phyloP scores from a whole-genome alignment of 2,888 invertebrate species.

The Mythimna ferrago region DNA sequence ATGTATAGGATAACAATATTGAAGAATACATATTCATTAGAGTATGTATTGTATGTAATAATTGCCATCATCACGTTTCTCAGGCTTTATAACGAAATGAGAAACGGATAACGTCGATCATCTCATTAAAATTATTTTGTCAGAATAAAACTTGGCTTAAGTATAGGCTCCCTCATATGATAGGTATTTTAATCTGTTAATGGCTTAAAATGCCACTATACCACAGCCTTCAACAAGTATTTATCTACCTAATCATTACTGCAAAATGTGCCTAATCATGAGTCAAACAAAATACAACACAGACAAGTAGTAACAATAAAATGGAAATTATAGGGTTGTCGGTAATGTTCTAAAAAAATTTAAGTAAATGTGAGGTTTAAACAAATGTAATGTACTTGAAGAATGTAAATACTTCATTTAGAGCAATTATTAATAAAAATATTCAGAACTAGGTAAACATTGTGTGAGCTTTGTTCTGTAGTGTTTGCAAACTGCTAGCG shows the following conservation, averaged over 20 bases:
- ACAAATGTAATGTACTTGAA: neutral
- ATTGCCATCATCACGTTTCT: neutral
- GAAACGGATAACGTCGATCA: neutral
- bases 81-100: neutral
- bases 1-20: too few relatives aligned
- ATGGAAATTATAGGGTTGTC: neutral
- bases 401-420: neutral
- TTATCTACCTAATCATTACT: neutral
- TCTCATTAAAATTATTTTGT: neutral
- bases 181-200: neutral
- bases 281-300: neutral
- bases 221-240: neutral
- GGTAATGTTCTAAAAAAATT: neutral
- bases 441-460: neutral
- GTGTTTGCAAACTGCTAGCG: neutral
- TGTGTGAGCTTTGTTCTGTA: neutral
- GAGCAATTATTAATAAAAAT: neutral
- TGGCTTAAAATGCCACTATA: too few relatives aligned
- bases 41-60: neutral
- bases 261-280: slow-evolving; percentile 18
- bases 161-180: neutral
- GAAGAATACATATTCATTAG: too few relatives aligned
- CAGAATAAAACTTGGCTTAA: neutral
- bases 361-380: neutral
- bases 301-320: neutral